Base-by-base conservation (phyloP, 2,113 vertebrate genomes). In the Scalopus aquaticus region DNA sequence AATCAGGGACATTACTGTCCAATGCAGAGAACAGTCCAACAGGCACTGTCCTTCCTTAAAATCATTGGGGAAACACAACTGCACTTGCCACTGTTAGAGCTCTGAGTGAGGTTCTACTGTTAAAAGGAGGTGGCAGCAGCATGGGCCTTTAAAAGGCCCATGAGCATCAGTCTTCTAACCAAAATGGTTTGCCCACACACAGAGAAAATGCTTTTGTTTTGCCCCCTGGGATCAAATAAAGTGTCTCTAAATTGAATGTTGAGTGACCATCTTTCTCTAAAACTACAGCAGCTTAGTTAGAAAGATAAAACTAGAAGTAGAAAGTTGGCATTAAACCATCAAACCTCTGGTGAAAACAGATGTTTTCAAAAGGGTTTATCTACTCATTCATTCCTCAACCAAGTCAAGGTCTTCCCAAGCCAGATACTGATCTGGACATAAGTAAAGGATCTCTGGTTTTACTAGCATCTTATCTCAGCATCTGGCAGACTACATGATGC, bases 1-100 rank as follows among this genome's bases (percentile, higher is more conserved):
- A 90, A 83, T 5, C 70, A 39, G 88, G 44, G 26, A 3, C 26
- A 49, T 60, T 12, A 32, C 72, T 62, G 28, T 62, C 44, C 20
- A 58, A 24, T 24, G 30, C 16, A 69, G 51, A 70, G 24, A 60
- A 73, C 1, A 46, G 42, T 16, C 16, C 37, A 78, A 35, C 4
- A 46, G 46, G 44, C 13, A 58, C 8, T 44, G n/a, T 9, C 83
- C 39, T 22, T 56, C 20, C 54, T 49, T 49, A 32, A 65, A 37
- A 46, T 37, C 10, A 58, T 0, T 4, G 13, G 5, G 78, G 46
- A 51, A 56, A 9, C 24, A n/a, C 12, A 28, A 44, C 9, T 3
- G 2, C 22, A 32, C 46, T 74, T 90, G 26, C 64, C 32, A 32
- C 30, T 65, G 62, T 32, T 65, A n/a, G 30, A 65, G 12, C 32